These are phyloP conservation scores for Luperina testacea DNA, from an alignment of 2,888 invertebrate species.

Conservation along the genomic window DNA sequence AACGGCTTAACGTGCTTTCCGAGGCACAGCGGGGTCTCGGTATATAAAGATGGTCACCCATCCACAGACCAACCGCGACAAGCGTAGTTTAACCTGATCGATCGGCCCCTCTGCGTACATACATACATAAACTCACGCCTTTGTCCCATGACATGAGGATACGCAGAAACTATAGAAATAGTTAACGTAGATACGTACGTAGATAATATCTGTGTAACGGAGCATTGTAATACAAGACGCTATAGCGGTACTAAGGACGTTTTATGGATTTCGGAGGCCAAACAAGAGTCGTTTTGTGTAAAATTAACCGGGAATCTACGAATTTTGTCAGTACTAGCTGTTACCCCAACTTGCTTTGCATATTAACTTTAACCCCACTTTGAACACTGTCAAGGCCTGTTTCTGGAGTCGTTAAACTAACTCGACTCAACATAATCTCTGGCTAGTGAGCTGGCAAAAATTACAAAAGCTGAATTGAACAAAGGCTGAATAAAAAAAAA, in stretches of 20 bases:
- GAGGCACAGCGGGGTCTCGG: no score
- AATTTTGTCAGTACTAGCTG: background rate
- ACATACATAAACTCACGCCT: no score
- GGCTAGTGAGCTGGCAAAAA: background rate
- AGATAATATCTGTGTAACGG: constrained; percentile 4
- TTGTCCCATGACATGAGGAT: no score
- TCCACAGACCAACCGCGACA: no score
- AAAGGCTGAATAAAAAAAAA: no score
- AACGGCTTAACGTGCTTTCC: no score
- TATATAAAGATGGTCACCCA: no score
- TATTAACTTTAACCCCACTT: background rate
- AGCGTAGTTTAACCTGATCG: no score
- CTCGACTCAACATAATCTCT: background rate
- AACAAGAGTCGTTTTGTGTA: constrained; percentile 19
- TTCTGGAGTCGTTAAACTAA: background rate
- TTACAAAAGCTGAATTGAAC: background rate
- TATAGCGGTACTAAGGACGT: background rate
- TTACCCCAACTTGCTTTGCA: background rate
- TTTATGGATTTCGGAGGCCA: constrained; percentile 36
- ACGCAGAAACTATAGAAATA: no score
- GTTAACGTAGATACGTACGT: no score
- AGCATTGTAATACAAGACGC: constrained; percentile 19
- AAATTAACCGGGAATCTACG: background rate
- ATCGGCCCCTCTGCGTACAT: no score
- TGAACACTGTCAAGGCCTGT: background rate